A percentile compares a stretch with the other conserved stretches of the same genome.
Evolutionary conservation across 1,140 invertebrate species (phyloP).

Genomic region (Diuraphis noxia): DNA sequence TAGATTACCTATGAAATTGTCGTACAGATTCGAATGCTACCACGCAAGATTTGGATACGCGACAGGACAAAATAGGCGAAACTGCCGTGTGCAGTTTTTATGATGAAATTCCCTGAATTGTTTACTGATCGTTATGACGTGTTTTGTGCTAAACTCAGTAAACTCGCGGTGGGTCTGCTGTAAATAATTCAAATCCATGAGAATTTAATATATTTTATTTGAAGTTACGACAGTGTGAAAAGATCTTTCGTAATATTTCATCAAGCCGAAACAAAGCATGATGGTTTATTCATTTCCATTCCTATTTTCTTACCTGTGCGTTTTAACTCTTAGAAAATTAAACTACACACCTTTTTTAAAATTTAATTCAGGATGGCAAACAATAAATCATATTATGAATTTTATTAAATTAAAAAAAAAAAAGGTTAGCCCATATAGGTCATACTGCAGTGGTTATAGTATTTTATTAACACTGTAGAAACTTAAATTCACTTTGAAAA

Average conservation of each 20-base stretch:
- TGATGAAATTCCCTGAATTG: not conserved
- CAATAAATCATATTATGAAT: not conserved
- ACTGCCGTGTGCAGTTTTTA: not conserved
- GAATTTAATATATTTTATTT: not conserved
- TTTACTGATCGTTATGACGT: not conserved
- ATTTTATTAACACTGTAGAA: not conserved
- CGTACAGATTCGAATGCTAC: not conserved
- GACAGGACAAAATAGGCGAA: not conserved
- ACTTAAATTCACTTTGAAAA: not conserved
- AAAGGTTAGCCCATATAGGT: not conserved
- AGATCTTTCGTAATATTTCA: not conserved
- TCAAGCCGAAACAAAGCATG: not conserved
- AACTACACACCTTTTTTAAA: not conserved
- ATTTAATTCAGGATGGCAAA: not conserved
- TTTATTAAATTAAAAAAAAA: constrained; percentile 19
- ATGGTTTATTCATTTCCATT: constrained; percentile 4
- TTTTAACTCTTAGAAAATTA: not conserved
- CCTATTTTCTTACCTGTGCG: not conserved
- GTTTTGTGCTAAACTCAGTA: not conserved
- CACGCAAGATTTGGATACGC: not conserved
- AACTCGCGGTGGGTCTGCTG: not conserved
- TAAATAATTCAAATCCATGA: not conserved
- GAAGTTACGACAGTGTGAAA: not conserved
- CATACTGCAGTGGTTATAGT: too few species aligned
- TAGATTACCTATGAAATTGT: not conserved